Percentiles rank a stretch among this genome's conserved stretches.
Evolutionary conservation across 2,797 vertebrate genomes (phyloP).

Genomic region (Enteromius treurensis): DNA sequence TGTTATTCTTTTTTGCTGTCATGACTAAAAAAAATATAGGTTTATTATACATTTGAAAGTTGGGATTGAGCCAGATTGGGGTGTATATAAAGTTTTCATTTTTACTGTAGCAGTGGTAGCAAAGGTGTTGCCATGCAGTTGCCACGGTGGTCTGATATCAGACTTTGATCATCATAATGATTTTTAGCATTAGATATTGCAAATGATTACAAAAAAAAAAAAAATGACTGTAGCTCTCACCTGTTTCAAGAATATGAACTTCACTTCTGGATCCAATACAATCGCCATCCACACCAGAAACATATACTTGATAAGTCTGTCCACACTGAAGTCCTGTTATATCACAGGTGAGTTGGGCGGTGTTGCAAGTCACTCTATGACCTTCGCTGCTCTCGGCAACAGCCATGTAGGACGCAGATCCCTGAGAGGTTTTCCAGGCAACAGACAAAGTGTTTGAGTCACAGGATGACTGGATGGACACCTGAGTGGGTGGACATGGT

Average conservation of each 20-base stretch:
- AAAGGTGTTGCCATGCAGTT: background rate
- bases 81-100: no score
- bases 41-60: no score
- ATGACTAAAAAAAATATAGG: no score
- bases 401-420: constrained; percentile 72
- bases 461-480: constrained; percentile 69
- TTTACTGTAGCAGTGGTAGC: background rate
- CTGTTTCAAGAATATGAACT: constrained; percentile 64
- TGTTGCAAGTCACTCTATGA: constrained; percentile 67
- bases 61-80: no score
- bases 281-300: constrained; percentile 65
- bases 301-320: constrained; percentile 71
- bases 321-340: constrained; percentile 73
- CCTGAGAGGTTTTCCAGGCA: constrained; percentile 72
- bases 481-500: constrained; percentile 74
- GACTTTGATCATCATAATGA: background rate
- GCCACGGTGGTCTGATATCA: no score
- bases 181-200: background rate
- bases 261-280: constrained; percentile 73
- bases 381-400: constrained; percentile 66
- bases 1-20: no score
- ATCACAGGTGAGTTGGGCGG: constrained; percentile 67
- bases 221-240: constrained; percentile 56
- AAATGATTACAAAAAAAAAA: background rate
- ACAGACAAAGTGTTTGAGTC: constrained; percentile 66